Evolutionary conservation across 2,797 vertebrate species (phyloP), one percentile per base, ranked within the genome.

Genomic region (Tokudaia muenninki): DNA sequence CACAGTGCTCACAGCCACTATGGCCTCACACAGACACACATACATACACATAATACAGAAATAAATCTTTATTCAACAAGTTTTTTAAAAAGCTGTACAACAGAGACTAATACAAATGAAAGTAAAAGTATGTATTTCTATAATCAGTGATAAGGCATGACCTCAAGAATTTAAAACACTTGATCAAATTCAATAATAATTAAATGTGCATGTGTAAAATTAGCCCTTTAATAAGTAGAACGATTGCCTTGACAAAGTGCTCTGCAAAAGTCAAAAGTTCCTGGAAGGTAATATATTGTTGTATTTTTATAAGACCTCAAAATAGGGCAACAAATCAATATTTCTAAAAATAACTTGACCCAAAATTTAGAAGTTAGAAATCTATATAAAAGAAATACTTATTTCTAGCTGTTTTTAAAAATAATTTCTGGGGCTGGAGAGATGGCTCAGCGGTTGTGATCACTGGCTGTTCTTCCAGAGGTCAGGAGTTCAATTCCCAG

Each of bases 331-430:
- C 91, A 79, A 79, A 29, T 29, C 26, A 75, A 4, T 83, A 80
- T 93, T 97, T 93, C 80, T 84, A 86, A 94, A 94, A 96, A 95
- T 78, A 93, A 93, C 16, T 80, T n/a, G 86, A 81, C 89, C n/a
- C 88, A 75, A 13, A 61, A 93, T 82, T 82, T 59, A 13, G 26
- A 59, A 82, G 79, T 37, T 57, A 81, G 55, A 37, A 59, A 59
- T 19, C 16, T 82, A 75, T 59, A 24, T 57, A 61, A 29, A 83
- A 81, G 55, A 59, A 59, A 26, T 57, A 59, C n/a, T 59, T 55
- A 79, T 52, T 55, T 55, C 78, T 12, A 47, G 17, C 41, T 84
- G n/a, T 47, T 84, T 65, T 65, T 7, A 67, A 86, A 47, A 67
- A 86, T 50, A 86, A 86, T 86, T 67, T 50, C 67, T 70, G 34